Evolutionary conservation across 2,888 invertebrate genomes (phyloP).

Genomic region (Chorisops tibialis): DNA sequence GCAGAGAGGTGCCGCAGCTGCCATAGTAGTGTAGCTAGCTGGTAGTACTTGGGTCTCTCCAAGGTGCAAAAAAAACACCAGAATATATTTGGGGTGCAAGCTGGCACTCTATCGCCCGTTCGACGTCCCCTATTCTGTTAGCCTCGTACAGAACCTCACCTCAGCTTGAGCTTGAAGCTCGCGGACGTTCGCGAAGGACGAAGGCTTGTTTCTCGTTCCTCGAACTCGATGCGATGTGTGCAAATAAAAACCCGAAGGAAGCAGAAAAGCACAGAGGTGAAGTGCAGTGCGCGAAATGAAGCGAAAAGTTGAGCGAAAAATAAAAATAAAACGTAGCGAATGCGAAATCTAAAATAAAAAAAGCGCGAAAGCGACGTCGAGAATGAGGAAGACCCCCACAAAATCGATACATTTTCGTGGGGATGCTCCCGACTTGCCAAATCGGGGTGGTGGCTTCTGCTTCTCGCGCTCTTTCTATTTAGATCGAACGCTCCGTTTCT

Average conservation of each 20-base stretch:
- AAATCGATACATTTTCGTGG: conserved; percentile 32
- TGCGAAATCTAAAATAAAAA: conserved; percentile 27
- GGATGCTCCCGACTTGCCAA: conserved; percentile 24
- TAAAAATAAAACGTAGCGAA: conserved; percentile 28
- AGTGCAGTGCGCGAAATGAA: conserved; percentile 31
- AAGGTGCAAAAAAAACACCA: conserved; percentile 21
- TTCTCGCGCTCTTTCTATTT: conserved; percentile 23
- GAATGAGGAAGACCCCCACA: conserved; percentile 24
- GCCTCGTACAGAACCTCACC: conserved; percentile 8
- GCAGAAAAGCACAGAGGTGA: conserved; percentile 12
- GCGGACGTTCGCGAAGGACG: conserved; percentile 13
- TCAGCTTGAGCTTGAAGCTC: conserved; percentile 11
- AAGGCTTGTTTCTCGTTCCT: neutral
- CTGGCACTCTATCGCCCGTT: conserved; percentile 13
- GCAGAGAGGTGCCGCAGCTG: neutral
- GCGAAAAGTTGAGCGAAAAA: conserved; percentile 29
- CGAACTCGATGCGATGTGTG: conserved; percentile 15
- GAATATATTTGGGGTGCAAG: conserved; percentile 18
- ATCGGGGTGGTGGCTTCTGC: conserved; percentile 17
- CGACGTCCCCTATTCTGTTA: conserved; percentile 15
- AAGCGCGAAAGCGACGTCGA: conserved; percentile 27
- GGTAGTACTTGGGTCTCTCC: neutral
- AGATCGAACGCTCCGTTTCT: conserved; percentile 25
- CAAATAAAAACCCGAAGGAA: conserved; percentile 21
- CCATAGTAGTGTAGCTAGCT: conserved; percentile 3